phyloP scores from a whole-genome alignment of 2,888 invertebrate species.

The Catocala sponsa region DNA sequence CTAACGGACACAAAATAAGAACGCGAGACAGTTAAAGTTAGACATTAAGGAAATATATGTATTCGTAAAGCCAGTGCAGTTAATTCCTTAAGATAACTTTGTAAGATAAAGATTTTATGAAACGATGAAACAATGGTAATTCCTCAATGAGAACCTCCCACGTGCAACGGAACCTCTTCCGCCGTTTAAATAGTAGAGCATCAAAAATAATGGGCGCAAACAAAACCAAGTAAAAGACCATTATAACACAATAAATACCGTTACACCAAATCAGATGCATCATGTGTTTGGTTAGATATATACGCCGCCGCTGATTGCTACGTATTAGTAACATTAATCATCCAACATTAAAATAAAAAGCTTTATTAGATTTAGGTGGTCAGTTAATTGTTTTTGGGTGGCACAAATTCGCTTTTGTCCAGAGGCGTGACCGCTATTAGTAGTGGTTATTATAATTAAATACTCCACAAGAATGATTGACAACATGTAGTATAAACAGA shows the following conservation, averaged over 20 bases:
- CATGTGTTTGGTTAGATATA: constrained; percentile 56
- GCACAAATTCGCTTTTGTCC: constrained; percentile 55
- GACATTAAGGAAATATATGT: neutral
- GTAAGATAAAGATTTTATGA: constrained; percentile 62
- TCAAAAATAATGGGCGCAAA: constrained; percentile 72
- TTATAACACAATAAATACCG: constrained; percentile 65
- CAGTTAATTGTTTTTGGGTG: constrained; percentile 61
- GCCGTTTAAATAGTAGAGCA: constrained; percentile 73
- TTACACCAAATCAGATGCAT: constrained; percentile 64
- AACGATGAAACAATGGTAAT: constrained; percentile 68
- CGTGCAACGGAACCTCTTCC: constrained; percentile 79
- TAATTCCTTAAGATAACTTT: constrained; percentile 54
- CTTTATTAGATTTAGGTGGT: constrained; percentile 45
- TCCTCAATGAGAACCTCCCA: constrained; percentile 68
- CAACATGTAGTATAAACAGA: constrained; percentile 59
- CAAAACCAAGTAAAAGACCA: constrained; percentile 68
- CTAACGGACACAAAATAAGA: constrained; percentile 9
- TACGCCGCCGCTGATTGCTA: constrained; percentile 56
- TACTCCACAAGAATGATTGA: constrained; percentile 62
- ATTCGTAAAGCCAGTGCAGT: constrained; percentile 30
- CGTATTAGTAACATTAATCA: constrained; percentile 68
- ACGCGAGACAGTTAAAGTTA: neutral
- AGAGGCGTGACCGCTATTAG: constrained; percentile 63
- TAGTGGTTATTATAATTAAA: constrained; percentile 57
- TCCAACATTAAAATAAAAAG: constrained; percentile 47